phyloP scores from a whole-genome alignment of 2,113 vertebrate species.

The Setophaga petechia region DNA sequence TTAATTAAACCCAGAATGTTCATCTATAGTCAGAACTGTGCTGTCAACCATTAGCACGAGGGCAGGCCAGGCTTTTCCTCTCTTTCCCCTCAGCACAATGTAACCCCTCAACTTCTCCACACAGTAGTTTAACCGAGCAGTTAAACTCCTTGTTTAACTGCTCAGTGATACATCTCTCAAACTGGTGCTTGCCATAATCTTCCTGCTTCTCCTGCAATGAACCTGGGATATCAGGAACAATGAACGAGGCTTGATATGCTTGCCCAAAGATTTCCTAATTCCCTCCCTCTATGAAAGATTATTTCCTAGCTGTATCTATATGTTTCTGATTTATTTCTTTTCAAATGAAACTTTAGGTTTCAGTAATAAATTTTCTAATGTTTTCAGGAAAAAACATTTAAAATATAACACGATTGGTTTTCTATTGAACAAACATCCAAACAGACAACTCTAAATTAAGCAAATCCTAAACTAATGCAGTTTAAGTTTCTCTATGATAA shows the following conservation, averaged over 20 bases:
- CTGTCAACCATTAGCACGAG: rapidly evolving
- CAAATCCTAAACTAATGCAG: not conserved
- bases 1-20: not conserved
- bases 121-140: not conserved
- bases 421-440: not conserved
- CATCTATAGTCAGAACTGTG: not conserved
- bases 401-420: not conserved
- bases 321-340: not conserved
- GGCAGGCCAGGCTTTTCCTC: not conserved
- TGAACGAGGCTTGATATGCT: not conserved
- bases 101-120: not conserved
- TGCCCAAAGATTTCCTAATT: not conserved
- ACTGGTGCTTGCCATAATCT: not conserved
- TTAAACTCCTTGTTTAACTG: not conserved
- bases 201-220: not conserved
- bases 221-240: not conserved
- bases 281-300: not conserved
- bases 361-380: not conserved
- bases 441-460: not conserved
- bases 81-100: not conserved
- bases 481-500: not conserved
- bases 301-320: not conserved
- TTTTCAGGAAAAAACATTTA: not conserved
- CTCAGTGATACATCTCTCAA: not conserved
- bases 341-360: not conserved